phyloP scores from a whole-genome alignment of 2,797 vertebrate genomes.

The Syngnathus acus region DNA sequence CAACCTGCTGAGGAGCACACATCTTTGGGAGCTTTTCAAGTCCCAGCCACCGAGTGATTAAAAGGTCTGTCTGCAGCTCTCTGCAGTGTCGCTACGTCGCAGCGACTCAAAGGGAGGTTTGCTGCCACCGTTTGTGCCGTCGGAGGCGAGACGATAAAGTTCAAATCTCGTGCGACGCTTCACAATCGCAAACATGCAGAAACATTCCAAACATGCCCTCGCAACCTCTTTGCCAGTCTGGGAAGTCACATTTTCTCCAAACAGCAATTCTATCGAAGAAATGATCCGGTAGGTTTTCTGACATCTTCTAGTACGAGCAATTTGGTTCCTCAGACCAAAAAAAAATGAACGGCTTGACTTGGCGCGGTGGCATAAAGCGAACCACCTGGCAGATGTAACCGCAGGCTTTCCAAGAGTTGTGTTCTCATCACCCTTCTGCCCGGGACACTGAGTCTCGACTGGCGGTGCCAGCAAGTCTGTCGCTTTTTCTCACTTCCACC shows the following conservation, averaged over 20 bases:
- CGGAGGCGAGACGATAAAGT: slow-evolving; percentile 46
- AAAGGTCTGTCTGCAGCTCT: slow-evolving; percentile 23
- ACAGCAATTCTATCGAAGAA: neutral
- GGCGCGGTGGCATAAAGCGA: slow-evolving; percentile 31
- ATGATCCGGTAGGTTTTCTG: neutral
- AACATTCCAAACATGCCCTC: neutral
- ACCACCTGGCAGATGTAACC: slow-evolving; percentile 45
- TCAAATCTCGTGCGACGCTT: slow-evolving; percentile 28
- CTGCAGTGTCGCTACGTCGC: slow-evolving; percentile 13
- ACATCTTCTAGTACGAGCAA: neutral
- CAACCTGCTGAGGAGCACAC: neutral
- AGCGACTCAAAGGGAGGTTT: slow-evolving; percentile 18
- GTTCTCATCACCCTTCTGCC: slow-evolving; percentile 33
- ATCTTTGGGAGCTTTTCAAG: neutral
- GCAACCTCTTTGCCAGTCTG: neutral
- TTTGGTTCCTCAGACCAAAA: slow-evolving; percentile 25
- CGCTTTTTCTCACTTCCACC: slow-evolving; percentile 21
- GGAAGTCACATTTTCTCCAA: neutral
- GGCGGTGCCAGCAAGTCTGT: slow-evolving; percentile 16
- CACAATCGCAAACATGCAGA: neutral
- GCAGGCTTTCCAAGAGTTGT: slow-evolving; percentile 35
- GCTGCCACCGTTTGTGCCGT: slow-evolving; percentile 51
- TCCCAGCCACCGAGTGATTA: neutral
- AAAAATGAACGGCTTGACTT: slow-evolving; percentile 15
- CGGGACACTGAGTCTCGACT: slow-evolving; percentile 24